phyloP scores from a whole-genome alignment of 2,888 invertebrate genomes.

The Acanthopleura granulata region DNA sequence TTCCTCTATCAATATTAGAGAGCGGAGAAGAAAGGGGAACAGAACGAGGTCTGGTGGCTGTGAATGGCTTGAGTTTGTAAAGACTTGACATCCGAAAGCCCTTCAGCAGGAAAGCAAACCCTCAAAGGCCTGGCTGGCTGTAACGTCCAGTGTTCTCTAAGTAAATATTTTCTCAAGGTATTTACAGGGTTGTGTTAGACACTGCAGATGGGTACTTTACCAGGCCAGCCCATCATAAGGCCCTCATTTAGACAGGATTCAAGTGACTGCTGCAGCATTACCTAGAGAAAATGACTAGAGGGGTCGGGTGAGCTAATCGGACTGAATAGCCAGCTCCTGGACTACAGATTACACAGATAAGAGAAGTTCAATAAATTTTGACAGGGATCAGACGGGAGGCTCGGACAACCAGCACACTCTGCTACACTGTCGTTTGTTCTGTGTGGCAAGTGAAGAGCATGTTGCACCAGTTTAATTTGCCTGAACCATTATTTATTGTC shows the following conservation, averaged over 20 bases:
- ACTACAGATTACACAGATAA: too few species aligned
- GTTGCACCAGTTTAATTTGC: too few species aligned
- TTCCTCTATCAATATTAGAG: conserved; percentile 16
- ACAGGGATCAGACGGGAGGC: too few species aligned
- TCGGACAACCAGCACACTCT: too few species aligned
- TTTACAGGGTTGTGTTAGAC: conserved; percentile 15
- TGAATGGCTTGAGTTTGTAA: conserved; percentile 11
- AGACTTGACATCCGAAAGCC: conserved; percentile 4
- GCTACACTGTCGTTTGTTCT: too few species aligned
- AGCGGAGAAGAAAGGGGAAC: neutral
- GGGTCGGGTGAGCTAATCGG: too few species aligned
- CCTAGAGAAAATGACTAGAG: too few species aligned
- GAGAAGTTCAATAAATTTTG: too few species aligned
- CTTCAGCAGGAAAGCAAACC: conserved; percentile 8
- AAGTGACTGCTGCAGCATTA: neutral
- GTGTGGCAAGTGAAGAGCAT: too few species aligned
- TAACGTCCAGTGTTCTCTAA: conserved; percentile 4
- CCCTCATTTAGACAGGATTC: neutral
- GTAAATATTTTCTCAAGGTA: conserved; percentile 16
- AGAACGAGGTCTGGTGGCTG: neutral
- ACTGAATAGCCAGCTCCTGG: too few species aligned
- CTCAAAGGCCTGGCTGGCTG: neutral
- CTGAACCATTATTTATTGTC: too few species aligned
- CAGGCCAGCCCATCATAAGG: neutral
- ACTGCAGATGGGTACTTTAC: neutral